Evolutionary conservation across 2,113 vertebrate species (phyloP).

Genomic region (Ammodytes dubius): DNA sequence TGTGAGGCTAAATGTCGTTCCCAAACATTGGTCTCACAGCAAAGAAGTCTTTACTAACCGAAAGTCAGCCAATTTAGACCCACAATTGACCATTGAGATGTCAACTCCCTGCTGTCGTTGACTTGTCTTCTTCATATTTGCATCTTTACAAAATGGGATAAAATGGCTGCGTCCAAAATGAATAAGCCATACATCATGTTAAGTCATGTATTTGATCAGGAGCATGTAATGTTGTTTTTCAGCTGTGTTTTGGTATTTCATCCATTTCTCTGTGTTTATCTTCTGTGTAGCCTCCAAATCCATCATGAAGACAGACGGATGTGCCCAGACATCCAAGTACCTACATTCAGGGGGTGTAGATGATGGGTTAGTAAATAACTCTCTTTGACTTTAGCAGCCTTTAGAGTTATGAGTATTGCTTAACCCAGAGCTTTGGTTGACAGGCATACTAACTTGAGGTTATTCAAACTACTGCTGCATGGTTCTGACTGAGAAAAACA

Average conservation of each 20-base stretch:
- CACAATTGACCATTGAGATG: neutral
- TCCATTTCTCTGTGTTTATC: slow-evolving; percentile 41
- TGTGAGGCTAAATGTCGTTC: neutral
- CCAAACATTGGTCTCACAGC: neutral
- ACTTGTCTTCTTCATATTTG: neutral
- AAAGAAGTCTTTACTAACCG: neutral
- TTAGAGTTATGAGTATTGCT: slow-evolving; percentile 50
- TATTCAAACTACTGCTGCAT: slow-evolving; percentile 17
- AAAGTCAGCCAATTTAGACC: neutral
- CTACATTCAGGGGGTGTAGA: slow-evolving; percentile 91
- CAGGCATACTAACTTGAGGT: slow-evolving; percentile 25
- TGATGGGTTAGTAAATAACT: slow-evolving; percentile 89
- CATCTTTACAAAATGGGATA: neutral
- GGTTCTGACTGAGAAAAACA: slow-evolving; percentile 36
- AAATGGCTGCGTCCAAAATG: neutral
- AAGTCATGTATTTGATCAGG: neutral
- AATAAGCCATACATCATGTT: neutral
- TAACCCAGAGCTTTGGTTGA: slow-evolving; percentile 11
- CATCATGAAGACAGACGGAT: slow-evolving; percentile 89
- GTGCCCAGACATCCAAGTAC: slow-evolving; percentile 87
- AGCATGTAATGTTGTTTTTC: slow-evolving; percentile 12
- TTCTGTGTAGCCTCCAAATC: slow-evolving; percentile 88
- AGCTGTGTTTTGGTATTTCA: slow-evolving; percentile 21
- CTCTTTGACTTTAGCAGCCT: slow-evolving; percentile 19
- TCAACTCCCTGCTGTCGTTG: too few species aligned